Base-by-base conservation (phyloP, 2,888 invertebrate species). In the Aphidius colemani region DNA sequence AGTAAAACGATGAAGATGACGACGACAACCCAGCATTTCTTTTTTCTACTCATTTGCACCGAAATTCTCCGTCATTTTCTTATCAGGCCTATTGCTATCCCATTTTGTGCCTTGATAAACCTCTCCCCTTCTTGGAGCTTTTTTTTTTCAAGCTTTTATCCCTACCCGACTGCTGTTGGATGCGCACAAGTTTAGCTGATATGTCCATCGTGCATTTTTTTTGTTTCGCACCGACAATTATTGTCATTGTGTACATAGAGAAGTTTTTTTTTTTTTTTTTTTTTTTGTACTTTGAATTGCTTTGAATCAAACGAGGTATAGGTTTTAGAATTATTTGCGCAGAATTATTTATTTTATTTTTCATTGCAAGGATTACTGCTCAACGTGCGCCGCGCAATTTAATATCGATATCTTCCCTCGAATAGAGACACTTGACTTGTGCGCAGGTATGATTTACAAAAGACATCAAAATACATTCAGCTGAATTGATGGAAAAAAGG, bases 311-410 rank as follows among this genome's bases (percentile, higher is more conserved):
- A 2, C 13, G 13, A 18, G 13, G 13, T 18, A 18, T 18, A 18
- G 13, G 78, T 78, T 78, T 79, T 79, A 79, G 78, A 78, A 72
- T 75, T 40, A 78, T 71, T 74, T 72, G 75, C 75, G 74, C 77
- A 76, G 74, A 71, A 73, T 72, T 74, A 74, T 71, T 64, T 65
- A n/a, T 51, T 2, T 30, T 30, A 5, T 30, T 30, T 30, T 30
- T 30, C 5, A 18, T 18, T 2, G 5, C 0, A 1, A 30, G 45
- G 69, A 73, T 78, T 72, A 75, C 73, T 77, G 80, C 80, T 77
- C 79, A 77, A 72, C 77, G 73, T 73, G 77, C 70, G 75, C 73
- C 72, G 81, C 81, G 81, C 81, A 81, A 76, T 75, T 74, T 72
- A 77, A 77, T 81, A 81, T 81, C 79, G 81, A 81, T 80, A 74